Percentiles rank a stretch among this genome's conserved stretches.
Conservation (phyloP, 1,140 invertebrate species). For the Ceratitis capitata region DNA sequence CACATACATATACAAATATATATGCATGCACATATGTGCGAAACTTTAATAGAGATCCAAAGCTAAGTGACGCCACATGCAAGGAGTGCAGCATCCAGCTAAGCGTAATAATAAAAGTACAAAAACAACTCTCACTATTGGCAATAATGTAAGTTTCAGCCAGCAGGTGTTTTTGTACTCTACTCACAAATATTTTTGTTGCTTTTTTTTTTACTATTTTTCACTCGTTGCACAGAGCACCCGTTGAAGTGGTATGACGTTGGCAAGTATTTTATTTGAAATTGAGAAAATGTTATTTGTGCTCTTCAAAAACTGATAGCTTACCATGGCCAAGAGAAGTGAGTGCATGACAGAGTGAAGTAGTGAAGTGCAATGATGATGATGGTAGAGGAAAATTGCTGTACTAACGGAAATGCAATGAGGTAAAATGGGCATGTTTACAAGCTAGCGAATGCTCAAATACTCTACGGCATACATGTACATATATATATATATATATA, state of each 20-base stretch:
- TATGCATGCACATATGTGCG: not conserved
- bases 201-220: not conserved
- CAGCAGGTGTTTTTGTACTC: not conserved
- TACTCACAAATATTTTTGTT: not conserved
- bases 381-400: not conserved
- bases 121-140: not conserved
- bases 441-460: not conserved
- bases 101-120: not conserved
- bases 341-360: not conserved
- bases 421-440: conserved; percentile 21
- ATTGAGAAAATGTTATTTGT: conserved; percentile 33
- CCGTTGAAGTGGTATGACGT: not conserved
- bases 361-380: not conserved
- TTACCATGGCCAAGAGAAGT: not conserved
- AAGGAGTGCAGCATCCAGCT: not conserved
- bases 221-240: not conserved
- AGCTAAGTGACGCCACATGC: conserved; percentile 1
- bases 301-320: conserved; percentile 9
- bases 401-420: conserved; percentile 3
- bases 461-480: not conserved
- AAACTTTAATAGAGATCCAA: not conserved
- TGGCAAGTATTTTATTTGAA: conserved; percentile 24
- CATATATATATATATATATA: not conserved
- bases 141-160: not conserved
- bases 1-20: not conserved